Base-by-base conservation (phyloP, 2,113 vertebrate species). In the Aythya baeri region DNA sequence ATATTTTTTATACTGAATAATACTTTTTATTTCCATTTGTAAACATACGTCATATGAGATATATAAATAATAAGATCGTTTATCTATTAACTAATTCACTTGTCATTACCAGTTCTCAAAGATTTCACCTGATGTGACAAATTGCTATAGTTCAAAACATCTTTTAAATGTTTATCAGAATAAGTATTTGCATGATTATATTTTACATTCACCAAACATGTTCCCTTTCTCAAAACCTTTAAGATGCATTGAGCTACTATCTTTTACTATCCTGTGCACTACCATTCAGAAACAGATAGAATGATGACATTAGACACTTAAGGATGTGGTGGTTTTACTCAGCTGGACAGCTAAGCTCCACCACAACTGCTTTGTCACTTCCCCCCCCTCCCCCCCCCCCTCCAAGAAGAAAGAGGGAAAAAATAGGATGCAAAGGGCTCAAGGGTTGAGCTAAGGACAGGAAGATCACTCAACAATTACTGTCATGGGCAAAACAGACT, bases 161-260 rank as follows among this genome's bases (percentile, higher is more conserved):
- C 38, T 88, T 93, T 88, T 92, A 94, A 93, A 78, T 84, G 20
- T 20, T 80, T 72, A 79, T 29, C 62, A 68, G 54, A 86, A 92
- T 12, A 86, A 79, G 6, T 6, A 52, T 58, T 54, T 67, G 5
- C 8, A 41, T 34, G 11, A 58, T 34, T 26, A 43, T 23, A 8
- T 68, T 88, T 80, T 41, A 83, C 3, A 27, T 70, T 14, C 25
- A 5, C 15, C 17, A 55, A 71, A 83, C 11, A 58, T 17, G 7
- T 55, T 75, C 50, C 41, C 12, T 70, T 62, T 89, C 43, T 49
- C 50, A 86, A 94, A 90, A 41, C 5, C 25, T 26, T 81, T 83
- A 52, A 57, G 15, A 89, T 22, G 15, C 4, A 23, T 0, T 4
- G 21, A 71, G 77, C 6, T 44, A 38, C 6, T n/a, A 11, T 49